phyloP scores from a whole-genome alignment of 2,888 invertebrate species.

The Spodoptera littoralis region DNA sequence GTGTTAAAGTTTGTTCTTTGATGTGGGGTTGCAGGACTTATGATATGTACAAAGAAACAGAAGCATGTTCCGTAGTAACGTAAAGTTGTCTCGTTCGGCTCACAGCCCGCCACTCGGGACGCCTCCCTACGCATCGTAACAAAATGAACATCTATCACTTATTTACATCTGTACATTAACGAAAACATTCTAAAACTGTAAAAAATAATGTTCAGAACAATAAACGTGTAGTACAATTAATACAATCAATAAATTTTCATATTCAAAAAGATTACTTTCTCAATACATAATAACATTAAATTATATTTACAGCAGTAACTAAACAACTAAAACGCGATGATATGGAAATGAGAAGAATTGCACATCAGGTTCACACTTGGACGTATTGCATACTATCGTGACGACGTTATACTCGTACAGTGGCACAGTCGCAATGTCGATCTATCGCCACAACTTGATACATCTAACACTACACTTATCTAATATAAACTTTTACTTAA shows the following conservation, averaged over 20 bases:
- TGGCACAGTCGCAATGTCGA: slow-evolving; percentile 73
- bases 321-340: slow-evolving; percentile 85
- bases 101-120: slow-evolving; percentile 41
- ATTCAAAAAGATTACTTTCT: slow-evolving; percentile 72
- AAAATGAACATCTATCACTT: slow-evolving; percentile 82
- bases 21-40: too few species aligned
- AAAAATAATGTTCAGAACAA: slow-evolving; percentile 84
- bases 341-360: slow-evolving; percentile 88
- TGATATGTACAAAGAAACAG: too few species aligned
- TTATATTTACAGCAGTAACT: slow-evolving; percentile 86
- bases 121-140: slow-evolving; percentile 67
- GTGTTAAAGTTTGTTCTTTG: too few species aligned
- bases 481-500: slow-evolving; percentile 83
- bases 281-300: slow-evolving; percentile 79
- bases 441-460: slow-evolving; percentile 74
- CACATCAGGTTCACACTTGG: slow-evolving; percentile 85
- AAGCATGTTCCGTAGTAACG: slow-evolving; percentile 10
- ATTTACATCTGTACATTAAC: slow-evolving; percentile 88
- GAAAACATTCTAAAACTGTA: slow-evolving; percentile 82
- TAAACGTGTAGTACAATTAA: slow-evolving; percentile 80
- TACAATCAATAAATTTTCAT: slow-evolving; percentile 75
- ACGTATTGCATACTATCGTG: slow-evolving; percentile 80
- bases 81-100: slow-evolving; percentile 43
- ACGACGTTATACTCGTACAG: slow-evolving; percentile 63
- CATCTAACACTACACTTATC: slow-evolving; percentile 80